Evolutionary conservation across 2,113 vertebrate species (phyloP).

Genomic region (Ceuthmochares aereus): DNA sequence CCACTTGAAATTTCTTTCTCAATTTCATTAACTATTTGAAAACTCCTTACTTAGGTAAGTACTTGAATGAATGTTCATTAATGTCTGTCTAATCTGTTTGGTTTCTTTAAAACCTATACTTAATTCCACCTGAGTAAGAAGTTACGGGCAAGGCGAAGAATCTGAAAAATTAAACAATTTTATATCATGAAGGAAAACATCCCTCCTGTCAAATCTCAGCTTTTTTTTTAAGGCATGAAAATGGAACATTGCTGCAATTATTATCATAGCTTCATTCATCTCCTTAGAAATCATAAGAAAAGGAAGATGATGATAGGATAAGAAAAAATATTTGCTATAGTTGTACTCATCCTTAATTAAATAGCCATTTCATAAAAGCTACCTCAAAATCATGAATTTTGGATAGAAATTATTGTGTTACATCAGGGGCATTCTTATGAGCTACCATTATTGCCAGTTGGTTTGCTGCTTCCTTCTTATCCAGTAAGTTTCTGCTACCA

Average conservation of each 20-base stretch:
- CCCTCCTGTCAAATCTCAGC: background rate
- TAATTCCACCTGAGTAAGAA: background rate
- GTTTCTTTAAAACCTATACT: background rate
- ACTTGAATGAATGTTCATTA: background rate
- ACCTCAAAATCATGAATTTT: slow-evolving; percentile 1
- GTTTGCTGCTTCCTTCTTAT: background rate
- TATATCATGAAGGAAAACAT: background rate
- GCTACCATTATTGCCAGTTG: background rate
- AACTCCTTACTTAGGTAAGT: background rate
- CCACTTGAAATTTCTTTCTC: background rate
- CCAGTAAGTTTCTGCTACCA: background rate
- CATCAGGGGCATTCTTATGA: background rate
- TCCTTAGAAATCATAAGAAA: slow-evolving; percentile 38
- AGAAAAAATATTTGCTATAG: background rate
- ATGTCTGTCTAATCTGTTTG: background rate
- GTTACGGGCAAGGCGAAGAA: background rate
- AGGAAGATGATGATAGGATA: slow-evolving; percentile 8
- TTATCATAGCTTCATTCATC: slow-evolving; percentile 15
- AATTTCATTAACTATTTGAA: background rate
- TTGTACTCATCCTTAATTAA: background rate
- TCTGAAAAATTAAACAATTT: background rate
- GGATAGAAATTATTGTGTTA: slow-evolving; percentile 10
- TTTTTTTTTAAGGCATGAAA: background rate
- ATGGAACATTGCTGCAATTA: slow-evolving; percentile 4
- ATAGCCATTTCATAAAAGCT: slow-evolving; percentile 7